Percentiles rank a stretch among this genome's conserved stretches.
Evolutionary conservation across 2,797 vertebrate genomes (phyloP).

Genomic region (Anguilla megastoma): DNA sequence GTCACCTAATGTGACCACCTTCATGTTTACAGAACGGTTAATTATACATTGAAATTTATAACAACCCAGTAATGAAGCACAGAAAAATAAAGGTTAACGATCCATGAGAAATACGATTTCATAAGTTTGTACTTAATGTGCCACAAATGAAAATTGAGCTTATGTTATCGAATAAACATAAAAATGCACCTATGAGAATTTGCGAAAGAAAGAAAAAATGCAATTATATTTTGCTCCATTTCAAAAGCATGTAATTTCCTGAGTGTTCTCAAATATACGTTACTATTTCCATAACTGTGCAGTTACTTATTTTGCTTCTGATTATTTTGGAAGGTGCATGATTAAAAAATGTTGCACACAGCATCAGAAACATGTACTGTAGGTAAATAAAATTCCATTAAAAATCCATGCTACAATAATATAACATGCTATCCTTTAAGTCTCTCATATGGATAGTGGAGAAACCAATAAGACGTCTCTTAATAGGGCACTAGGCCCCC

Average conservation of each 20-base stretch:
- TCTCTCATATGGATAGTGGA: neutral
- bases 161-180: slow-evolving; percentile 26
- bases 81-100: slow-evolving; percentile 29
- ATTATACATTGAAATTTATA: slow-evolving; percentile 49
- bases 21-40: slow-evolving; percentile 48
- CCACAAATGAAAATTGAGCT: neutral
- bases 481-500: neutral
- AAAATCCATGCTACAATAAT: neutral
- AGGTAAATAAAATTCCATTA: slow-evolving; percentile 15
- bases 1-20: slow-evolving; percentile 25
- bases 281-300: slow-evolving; percentile 35
- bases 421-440: neutral
- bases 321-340: slow-evolving; percentile 7
- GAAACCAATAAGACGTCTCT: neutral
- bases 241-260: slow-evolving; percentile 17
- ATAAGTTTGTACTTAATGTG: slow-evolving; percentile 11
- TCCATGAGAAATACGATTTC: slow-evolving; percentile 18
- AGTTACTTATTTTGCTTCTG: slow-evolving; percentile 27
- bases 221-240: slow-evolving; percentile 31
- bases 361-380: slow-evolving; percentile 31
- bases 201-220: slow-evolving; percentile 10
- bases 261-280: slow-evolving; percentile 30
- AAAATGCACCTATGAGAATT: slow-evolving; percentile 6
- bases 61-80: slow-evolving; percentile 28
- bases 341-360: slow-evolving; percentile 51